Base-by-base conservation (phyloP, 1,140 invertebrate genomes). In the Cyclina sinensis region DNA sequence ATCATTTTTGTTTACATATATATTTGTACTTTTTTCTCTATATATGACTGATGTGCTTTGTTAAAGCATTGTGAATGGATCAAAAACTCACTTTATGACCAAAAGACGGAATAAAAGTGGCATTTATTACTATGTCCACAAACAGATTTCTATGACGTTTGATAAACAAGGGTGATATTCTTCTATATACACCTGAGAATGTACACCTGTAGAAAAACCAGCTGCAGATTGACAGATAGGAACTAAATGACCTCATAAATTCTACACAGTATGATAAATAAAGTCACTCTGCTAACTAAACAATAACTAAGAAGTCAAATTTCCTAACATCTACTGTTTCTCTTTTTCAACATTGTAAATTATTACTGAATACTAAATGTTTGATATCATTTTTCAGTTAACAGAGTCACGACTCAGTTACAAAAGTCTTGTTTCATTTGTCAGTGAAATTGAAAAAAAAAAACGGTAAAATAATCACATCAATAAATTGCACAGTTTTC, bases 41-140 rank as follows among this genome's bases (percentile, higher is more conserved):
- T 35, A 51, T 9, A 54, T 78, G 74, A 78, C 24, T 78, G 74
- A 78, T 78, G 21, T 11, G 18, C 74, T 51, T 78, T 78, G 74
- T 78, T 78, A 24, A 30, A n/a, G 74, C 21, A 35, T 35, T 27
- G 7, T 27, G 27, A 24, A 62, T 27, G 57, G 27, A 62, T 62
- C 57, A 70, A 70, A 35, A 35, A 70, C 65, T 14, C 14, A 35
- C 27, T 70, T 35, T 70, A 70, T 70, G 65, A 35, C 32, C 65
- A 70, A 37, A 70, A 70, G 16, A 21, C 35, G 65, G 65, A 70
- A 70, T 70, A 70, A 70, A 70, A 16, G 14, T 70, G 65, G 65
- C 65, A 70, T 70, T 70, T 70, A 70, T 37, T 14, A 16, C 65
- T 7, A 14, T 70, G 32, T 70, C 32, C 32, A 37, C 18, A n/a